These are phyloP conservation scores for Maconellicoccus hirsutus DNA, from an alignment of 1,140 invertebrate species.

Conservation along the genomic window DNA sequence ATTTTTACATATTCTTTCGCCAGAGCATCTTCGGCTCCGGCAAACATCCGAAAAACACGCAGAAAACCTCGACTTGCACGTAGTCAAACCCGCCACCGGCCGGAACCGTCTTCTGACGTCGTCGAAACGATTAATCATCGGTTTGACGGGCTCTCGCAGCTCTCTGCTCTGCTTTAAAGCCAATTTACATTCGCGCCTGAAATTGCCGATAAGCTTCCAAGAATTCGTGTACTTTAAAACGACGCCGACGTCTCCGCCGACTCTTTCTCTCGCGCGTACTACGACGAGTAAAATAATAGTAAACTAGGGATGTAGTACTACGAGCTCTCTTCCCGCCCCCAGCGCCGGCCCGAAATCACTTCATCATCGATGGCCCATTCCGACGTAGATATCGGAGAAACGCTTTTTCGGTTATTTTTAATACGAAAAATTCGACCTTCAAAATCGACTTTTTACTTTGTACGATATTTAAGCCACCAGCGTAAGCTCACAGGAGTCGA, in stretches of 20 bases:
- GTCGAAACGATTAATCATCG: not conserved
- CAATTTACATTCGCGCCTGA: conserved; percentile 7
- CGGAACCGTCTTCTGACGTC: not conserved
- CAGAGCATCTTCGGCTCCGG: not conserved
- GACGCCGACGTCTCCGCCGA: not conserved
- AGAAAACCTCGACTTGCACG: not conserved
- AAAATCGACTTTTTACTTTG: too few species aligned
- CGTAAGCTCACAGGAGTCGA: too few species aligned
- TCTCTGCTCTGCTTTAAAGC: not conserved
- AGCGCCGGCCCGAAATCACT: too few species aligned
- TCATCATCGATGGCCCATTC: too few species aligned
- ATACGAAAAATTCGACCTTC: too few species aligned
- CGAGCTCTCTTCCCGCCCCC: too few species aligned
- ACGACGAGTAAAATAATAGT: too few species aligned
- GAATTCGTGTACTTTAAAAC: not conserved
- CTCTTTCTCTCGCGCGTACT: too few species aligned
- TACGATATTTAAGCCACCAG: too few species aligned
- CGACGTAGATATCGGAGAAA: too few species aligned
- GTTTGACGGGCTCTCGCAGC: not conserved
- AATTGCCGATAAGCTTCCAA: not conserved
- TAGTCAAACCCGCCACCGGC: not conserved
- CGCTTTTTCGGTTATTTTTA: too few species aligned
- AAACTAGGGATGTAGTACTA: too few species aligned
- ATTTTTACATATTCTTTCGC: not conserved
- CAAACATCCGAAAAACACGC: not conserved